Percentiles rank a stretch among this genome's conserved stretches.
phyloP scores from a whole-genome alignment of 2,797 vertebrate genomes.

The Protonibea diacanthus region DNA sequence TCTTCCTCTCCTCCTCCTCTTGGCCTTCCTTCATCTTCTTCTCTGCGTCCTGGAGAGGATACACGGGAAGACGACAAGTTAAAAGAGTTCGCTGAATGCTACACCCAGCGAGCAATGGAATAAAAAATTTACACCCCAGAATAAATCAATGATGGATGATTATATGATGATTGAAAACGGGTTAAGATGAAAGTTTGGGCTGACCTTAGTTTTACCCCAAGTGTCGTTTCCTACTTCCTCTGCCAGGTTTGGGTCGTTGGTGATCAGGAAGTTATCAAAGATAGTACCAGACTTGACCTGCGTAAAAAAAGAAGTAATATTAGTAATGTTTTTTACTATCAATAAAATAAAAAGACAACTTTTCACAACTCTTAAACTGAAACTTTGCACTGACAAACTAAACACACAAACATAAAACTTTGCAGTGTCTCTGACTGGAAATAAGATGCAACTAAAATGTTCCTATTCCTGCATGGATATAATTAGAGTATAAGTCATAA shows the following conservation, averaged over 20 bases:
- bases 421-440: background rate
- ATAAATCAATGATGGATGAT: background rate
- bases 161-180: background rate
- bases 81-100: too few species aligned
- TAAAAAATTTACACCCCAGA: too few species aligned
- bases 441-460: background rate
- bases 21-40: conserved; percentile 88
- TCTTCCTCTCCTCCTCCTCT: conserved; percentile 84
- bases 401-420: background rate
- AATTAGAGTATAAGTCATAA: background rate
- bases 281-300: conserved; percentile 91
- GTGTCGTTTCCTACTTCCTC: conserved; percentile 88
- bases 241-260: conserved; percentile 87
- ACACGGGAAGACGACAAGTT: background rate
- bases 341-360: conserved; percentile 4
- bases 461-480: background rate
- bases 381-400: background rate
- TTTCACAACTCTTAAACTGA: background rate
- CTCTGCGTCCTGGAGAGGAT: conserved; percentile 80
- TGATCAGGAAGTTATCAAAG: conserved; percentile 91
- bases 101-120: too few species aligned
- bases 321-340: background rate
- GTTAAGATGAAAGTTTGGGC: background rate
- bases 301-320: conserved; percentile 34
- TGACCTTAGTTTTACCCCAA: conserved; percentile 88